Evolutionary conservation across 2,888 invertebrate genomes (phyloP).

Genomic region (Drosophila flavopinicola): DNA sequence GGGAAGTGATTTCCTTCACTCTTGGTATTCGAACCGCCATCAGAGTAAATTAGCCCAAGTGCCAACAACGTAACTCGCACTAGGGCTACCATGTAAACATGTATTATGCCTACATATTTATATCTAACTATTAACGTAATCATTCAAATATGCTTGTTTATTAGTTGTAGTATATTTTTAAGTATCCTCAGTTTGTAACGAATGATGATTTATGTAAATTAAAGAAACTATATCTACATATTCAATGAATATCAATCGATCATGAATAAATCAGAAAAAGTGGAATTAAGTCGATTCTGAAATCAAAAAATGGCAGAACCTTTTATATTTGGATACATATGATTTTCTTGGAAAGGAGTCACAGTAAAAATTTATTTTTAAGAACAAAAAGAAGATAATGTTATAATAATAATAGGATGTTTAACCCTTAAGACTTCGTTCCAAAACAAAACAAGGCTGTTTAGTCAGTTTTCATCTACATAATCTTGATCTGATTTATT

Average conservation of each 20-base stretch:
- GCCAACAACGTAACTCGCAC: slow-evolving; percentile 27
- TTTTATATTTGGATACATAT: too few relatives aligned
- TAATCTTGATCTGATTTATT: slow-evolving; percentile 38
- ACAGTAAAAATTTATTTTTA: too few relatives aligned
- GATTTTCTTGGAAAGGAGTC: too few relatives aligned
- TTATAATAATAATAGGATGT: too few relatives aligned
- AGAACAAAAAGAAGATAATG: too few relatives aligned
- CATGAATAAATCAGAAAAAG: too few relatives aligned
- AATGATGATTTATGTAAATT: slow-evolving; percentile 42
- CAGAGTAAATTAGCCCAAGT: slow-evolving; percentile 55
- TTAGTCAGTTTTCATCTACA: slow-evolving; percentile 10
- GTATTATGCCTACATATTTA: slow-evolving; percentile 54
- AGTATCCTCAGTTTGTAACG: slow-evolving; percentile 23
- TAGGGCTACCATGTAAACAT: slow-evolving; percentile 38
- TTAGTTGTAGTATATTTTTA: slow-evolving; percentile 27
- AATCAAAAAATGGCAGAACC: too few relatives aligned
- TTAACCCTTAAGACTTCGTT: too few relatives aligned
- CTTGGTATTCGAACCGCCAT: slow-evolving; percentile 67
- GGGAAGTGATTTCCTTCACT: slow-evolving; percentile 70
- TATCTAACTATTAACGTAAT: slow-evolving; percentile 45
- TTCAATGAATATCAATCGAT: too few relatives aligned
- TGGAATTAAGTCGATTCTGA: too few relatives aligned
- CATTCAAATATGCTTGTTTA: slow-evolving; percentile 45
- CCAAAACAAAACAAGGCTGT: not conserved
- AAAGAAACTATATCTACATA: slow-evolving; percentile 5